These are phyloP conservation scores for Lasioglossum calceatum DNA, from an alignment of 2,888 invertebrate genomes.

Conservation along the genomic window DNA sequence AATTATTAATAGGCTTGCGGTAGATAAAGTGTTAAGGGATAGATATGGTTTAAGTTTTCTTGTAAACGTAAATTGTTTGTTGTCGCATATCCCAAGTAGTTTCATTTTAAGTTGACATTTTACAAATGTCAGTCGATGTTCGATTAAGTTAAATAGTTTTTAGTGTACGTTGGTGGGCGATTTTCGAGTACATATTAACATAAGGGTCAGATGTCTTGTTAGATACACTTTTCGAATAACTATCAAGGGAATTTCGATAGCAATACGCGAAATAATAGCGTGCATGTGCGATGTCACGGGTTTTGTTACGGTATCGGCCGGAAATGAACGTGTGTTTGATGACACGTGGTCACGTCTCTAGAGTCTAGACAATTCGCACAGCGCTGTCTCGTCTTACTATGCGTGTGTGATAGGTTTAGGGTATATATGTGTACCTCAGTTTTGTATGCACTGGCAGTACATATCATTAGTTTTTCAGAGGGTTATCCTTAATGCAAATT, in stretches of 20 bases:
- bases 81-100: background rate
- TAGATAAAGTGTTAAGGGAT: too few relatives aligned
- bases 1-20: too few relatives aligned
- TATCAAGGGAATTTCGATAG: background rate
- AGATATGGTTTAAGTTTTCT: background rate
- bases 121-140: background rate
- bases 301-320: background rate
- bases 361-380: background rate
- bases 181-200: background rate
- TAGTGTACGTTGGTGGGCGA: background rate
- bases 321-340: background rate
- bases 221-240: background rate
- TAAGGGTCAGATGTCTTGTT: background rate
- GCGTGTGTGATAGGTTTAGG: background rate
- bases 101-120: background rate
- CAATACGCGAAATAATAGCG: background rate
- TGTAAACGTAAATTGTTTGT: background rate
- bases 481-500: background rate
- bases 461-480: background rate
- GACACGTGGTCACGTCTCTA: background rate
- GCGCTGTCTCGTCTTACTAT: background rate
- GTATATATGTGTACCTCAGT: background rate
- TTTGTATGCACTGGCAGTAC: background rate
- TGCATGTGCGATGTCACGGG: background rate
- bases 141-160: background rate